Evolutionary conservation across 2,797 vertebrate genomes (phyloP), one percentile per base, ranked within the genome.

Genomic region (Parotocinclus haroldoi): DNA sequence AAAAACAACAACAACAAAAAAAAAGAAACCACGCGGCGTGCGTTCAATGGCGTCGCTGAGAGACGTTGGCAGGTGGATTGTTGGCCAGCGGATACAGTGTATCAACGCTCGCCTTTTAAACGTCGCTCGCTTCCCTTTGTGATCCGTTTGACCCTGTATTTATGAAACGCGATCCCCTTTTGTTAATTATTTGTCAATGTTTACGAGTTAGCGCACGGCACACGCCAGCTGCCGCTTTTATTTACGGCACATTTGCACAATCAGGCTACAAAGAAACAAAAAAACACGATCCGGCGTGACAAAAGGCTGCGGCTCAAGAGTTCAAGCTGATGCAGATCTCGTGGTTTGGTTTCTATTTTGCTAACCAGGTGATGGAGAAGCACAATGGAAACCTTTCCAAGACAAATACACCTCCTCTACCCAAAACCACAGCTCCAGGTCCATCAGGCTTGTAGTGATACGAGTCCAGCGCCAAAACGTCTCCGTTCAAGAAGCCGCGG

Each of bases 11-110:
- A n/a, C n/a, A n/a, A n/a, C n/a, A n/a, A n/a, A n/a, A n/a, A n/a
- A n/a, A n/a, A n/a, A n/a, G n/a, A n/a, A n/a, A n/a, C n/a, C 55
- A 82, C 78, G 38, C 40, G 7, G 40, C 44, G 68, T 49, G 39
- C 46, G 0, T 1, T 84, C 86, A 92, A 92, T 91, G 88, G 82
- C 14, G n/a, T 76, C 65, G 85, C 76, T 95, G 93, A 95, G 89
- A 93, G 93, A 90, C 68, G 86, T 84, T 85, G 80, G 92, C 94
- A 95, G 94, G 94, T 96, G 94, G 93, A 88, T 87, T 86, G 85
- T 86, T 81, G 79, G 3, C 44, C 61, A 64, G 83, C 76, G 85
- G 87, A 88, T 87, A 89, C 87, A 88, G 83, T 88, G 87, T 88
- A 91, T 88, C 89, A 89, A 87, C 80, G 77, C 75, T 80, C 57